phyloP scores from a whole-genome alignment of 2,888 invertebrate species.

The Malthinus seriepunctatus region DNA sequence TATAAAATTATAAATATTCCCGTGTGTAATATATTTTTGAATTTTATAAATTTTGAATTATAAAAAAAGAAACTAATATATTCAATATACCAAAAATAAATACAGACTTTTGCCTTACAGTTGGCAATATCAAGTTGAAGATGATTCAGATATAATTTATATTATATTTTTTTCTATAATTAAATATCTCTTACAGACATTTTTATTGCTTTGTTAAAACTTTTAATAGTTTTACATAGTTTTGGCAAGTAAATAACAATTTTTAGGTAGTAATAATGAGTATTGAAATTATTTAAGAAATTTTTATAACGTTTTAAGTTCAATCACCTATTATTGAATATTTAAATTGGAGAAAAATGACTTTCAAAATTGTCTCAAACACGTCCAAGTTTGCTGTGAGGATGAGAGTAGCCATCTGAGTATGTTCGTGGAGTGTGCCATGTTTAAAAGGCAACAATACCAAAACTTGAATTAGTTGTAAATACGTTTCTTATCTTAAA shows the following conservation, averaged over 20 bases:
- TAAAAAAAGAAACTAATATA: slow-evolving; percentile 3
- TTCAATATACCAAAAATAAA: slow-evolving; percentile 5
- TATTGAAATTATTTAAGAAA: slow-evolving; percentile 2
- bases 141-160: slow-evolving; percentile 7
- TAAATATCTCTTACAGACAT: slow-evolving; percentile 5
- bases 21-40: not conserved
- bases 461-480: too few species aligned
- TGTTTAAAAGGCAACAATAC: too few species aligned
- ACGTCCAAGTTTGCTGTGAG: not conserved
- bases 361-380: not conserved
- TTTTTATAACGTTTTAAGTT: slow-evolving; percentile 4
- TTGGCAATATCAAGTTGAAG: slow-evolving; percentile 7
- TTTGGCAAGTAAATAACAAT: slow-evolving; percentile 7
- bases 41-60: not conserved
- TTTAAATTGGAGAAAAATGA: not conserved
- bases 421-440: too few species aligned
- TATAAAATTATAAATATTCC: too few species aligned
- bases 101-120: slow-evolving; percentile 1
- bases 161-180: not conserved
- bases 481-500: too few species aligned
- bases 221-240: slow-evolving; percentile 7
- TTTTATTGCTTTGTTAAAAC: slow-evolving; percentile 5
- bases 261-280: slow-evolving; percentile 4
- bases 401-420: too few species aligned
- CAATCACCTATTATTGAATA: slow-evolving; percentile 2